A percentile compares a stretch with the other conserved stretches of the same genome.
Conservation (phyloP, 2,113 vertebrate species). For the Microcebus griseorufus region DNA sequence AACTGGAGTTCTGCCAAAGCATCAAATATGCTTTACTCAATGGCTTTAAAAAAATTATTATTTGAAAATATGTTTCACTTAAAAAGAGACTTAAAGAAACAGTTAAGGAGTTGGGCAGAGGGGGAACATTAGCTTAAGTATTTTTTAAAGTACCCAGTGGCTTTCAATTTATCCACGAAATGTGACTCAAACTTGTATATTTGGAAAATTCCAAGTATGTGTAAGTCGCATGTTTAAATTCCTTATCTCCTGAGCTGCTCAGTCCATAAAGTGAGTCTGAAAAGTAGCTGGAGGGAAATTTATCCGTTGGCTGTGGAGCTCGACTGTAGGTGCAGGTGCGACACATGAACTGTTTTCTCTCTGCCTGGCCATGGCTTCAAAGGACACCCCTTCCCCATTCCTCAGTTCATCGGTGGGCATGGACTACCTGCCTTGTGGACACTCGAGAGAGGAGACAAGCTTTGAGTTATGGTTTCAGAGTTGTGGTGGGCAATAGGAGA, state of each 20-base stretch:
- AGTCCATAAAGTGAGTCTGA: background rate
- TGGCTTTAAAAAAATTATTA: background rate
- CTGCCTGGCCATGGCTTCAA: background rate
- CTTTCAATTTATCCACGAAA: background rate
- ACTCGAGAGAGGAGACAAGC: background rate
- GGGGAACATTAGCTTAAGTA: background rate
- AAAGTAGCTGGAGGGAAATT: background rate
- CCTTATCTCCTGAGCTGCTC: background rate
- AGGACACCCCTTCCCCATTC: background rate
- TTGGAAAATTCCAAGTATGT: background rate
- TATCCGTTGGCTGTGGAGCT: background rate
- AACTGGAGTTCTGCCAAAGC: background rate
- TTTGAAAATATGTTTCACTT: conserved; percentile 22
- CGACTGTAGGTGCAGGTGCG: no score
- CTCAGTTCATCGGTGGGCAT: background rate
- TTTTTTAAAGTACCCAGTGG: background rate
- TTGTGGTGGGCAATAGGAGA: background rate
- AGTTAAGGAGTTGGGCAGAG: background rate
- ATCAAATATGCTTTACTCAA: background rate
- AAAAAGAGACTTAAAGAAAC: background rate
- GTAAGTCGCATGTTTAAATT: background rate
- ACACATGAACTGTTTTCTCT: background rate
- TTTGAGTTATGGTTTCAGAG: background rate
- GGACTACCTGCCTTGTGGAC: background rate
- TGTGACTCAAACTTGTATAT: background rate